phyloP scores from a whole-genome alignment of 2,888 invertebrate species.

The Cynaeus angustus region DNA sequence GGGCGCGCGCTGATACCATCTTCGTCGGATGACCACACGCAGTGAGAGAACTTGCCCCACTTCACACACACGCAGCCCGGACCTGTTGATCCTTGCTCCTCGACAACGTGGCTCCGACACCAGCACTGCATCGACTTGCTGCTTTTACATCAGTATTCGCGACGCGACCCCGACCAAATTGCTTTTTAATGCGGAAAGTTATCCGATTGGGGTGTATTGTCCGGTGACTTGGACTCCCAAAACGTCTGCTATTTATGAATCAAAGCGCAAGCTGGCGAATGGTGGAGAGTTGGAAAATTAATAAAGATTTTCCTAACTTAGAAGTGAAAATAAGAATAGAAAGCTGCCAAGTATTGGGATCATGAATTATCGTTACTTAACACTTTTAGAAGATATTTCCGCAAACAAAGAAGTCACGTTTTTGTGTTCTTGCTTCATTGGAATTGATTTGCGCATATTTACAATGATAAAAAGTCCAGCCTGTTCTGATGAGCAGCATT shows the following conservation, averaged over 20 bases:
- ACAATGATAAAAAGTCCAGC: too few species aligned
- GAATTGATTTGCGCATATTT: too few species aligned
- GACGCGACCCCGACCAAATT: slow-evolving; percentile 21
- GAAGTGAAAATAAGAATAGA: too few species aligned
- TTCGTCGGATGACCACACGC: slow-evolving; percentile 40
- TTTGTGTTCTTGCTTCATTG: too few species aligned
- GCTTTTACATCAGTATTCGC: slow-evolving; percentile 33
- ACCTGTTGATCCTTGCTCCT: slow-evolving; percentile 43
- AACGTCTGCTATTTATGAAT: slow-evolving; percentile 3
- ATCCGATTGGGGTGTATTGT: slow-evolving; percentile 6
- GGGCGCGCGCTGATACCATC: slow-evolving; percentile 33
- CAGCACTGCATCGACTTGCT: slow-evolving; percentile 4
- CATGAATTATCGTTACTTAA: too few species aligned
- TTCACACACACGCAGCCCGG: slow-evolving; percentile 22
- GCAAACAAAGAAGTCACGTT: too few species aligned
- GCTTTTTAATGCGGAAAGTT: slow-evolving; percentile 37
- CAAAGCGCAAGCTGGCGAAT: neutral
- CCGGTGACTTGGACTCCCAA: neutral
- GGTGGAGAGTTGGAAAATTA: too few species aligned
- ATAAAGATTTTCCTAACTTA: too few species aligned
- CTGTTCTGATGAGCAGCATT: too few species aligned
- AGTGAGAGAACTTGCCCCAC: slow-evolving; percentile 21
- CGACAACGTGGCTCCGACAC: slow-evolving; percentile 2
- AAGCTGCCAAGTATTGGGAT: too few species aligned
- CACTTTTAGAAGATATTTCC: too few species aligned